Conservation (phyloP, 2,797 vertebrate species). For the Agapornis canus region DNA sequence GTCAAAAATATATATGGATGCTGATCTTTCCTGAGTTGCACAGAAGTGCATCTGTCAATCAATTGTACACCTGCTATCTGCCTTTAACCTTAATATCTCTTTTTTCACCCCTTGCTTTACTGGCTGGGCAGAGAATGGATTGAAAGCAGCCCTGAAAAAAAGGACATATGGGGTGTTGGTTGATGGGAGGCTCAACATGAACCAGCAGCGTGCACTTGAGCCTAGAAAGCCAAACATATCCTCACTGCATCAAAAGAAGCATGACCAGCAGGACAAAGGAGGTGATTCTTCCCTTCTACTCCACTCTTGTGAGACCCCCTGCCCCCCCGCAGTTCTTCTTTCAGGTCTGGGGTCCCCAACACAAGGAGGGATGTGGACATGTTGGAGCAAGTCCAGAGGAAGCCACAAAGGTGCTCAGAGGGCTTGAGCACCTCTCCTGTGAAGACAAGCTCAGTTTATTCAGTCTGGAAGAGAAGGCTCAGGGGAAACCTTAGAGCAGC, state of each 20-base stretch:
- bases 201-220: background rate
- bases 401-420: background rate
- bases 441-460: background rate
- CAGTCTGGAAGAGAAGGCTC: background rate
- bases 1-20: background rate
- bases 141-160: background rate
- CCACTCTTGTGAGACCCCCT: background rate
- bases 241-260: background rate
- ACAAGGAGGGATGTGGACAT: background rate
- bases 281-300: background rate
- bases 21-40: background rate
- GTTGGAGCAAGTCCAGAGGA: background rate
- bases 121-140: background rate
- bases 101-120: background rate
- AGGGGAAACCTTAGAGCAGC: background rate
- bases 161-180: background rate
- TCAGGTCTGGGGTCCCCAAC: background rate
- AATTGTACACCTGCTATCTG: background rate
- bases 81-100: background rate
- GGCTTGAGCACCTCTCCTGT: background rate
- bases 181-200: background rate
- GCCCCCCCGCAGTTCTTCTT: too few relatives aligned
- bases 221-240: background rate
- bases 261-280: background rate
- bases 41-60: background rate